Base-by-base conservation (phyloP, 30 jellyfish, hydroid and myxozoan genomes). In the Mastigias papua region DNA sequence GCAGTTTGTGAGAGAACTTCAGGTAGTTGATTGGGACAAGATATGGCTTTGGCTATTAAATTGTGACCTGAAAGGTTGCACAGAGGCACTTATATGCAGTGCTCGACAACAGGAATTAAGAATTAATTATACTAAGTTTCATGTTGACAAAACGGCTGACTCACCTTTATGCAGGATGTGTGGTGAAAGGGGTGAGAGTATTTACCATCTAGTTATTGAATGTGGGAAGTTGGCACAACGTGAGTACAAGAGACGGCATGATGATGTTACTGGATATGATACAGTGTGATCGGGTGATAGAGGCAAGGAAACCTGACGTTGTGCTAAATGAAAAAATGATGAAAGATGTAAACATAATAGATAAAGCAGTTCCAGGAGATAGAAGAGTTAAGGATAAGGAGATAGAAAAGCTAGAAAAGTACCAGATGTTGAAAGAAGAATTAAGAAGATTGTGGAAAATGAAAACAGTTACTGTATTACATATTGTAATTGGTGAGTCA, bases 81-180 rank as follows among this genome's bases (percentile, higher is more conserved):
- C 85, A 35, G 80, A 69, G 31, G 80, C 80, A 2, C 80, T 69
- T 15, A 10, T 69, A 1, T 33, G 80, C 64, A 22, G 71, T 37
- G 85, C 85, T 37, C 85, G 21, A 48, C 72, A 73, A 48, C 85
- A 73, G 46, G 85, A 71, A 15, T 28, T 73, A 23, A 42, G 72
- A 73, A 73, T 72, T 20, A 37, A 73, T 27, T 26, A 73, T 72
- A 49, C 32, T 1, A 25, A 73, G 48, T 49, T 37, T 49, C 29
- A 71, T 71, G 33, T 42, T 25, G 82, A 34, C 26, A 42, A 71
- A 26, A 71, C 29, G 19, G 32, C 17, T 37, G 42, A 65, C 72
- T 21, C 33, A 21, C 37, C 48, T 15, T 35, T 69, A 48, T 28
- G 60, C n/a, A 69, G 80, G 32, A 69, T 69, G 80, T 69, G 80